A percentile compares a stretch with the other conserved stretches of the same genome.
Conservation (phyloP, 2,797 vertebrate genomes). For the Phalanger gymnotis region DNA sequence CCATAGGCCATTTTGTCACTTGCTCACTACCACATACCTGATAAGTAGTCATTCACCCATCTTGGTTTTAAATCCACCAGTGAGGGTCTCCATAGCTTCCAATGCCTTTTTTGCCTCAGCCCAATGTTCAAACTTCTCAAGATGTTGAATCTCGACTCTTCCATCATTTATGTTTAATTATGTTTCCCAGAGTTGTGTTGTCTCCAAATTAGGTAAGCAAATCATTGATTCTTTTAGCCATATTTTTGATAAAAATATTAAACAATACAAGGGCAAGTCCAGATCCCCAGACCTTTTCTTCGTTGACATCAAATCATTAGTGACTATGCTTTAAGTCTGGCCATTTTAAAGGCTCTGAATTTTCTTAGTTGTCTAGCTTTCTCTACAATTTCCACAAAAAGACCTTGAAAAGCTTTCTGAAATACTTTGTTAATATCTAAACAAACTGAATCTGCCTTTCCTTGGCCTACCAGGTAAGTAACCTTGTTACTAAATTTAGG, state of each 20-base stretch:
- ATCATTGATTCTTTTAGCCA: not conserved
- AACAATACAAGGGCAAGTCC: not conserved
- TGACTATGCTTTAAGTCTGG: not conserved
- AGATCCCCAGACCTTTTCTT: not conserved
- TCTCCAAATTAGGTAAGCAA: not conserved
- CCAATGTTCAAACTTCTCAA: not conserved
- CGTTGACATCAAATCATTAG: not conserved
- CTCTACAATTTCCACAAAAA: not conserved
- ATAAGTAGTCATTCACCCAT: not conserved
- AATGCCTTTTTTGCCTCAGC: not conserved
- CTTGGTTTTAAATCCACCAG: not conserved
- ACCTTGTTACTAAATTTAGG: not conserved
- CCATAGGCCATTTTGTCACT: not conserved
- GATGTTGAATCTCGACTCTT: not conserved
- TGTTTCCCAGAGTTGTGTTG: not conserved
- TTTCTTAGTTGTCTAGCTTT: not conserved
- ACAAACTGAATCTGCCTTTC: not conserved
- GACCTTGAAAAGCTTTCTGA: not conserved
- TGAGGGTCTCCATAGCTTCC: not conserved
- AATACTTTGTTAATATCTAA: not conserved
- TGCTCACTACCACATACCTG: not conserved
- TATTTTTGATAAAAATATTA: not conserved
- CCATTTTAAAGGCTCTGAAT: not conserved
- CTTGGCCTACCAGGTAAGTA: not conserved
- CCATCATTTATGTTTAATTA: not conserved